phyloP scores from a whole-genome alignment of 2,113 vertebrate genomes.

The Balaeniceps rex region DNA sequence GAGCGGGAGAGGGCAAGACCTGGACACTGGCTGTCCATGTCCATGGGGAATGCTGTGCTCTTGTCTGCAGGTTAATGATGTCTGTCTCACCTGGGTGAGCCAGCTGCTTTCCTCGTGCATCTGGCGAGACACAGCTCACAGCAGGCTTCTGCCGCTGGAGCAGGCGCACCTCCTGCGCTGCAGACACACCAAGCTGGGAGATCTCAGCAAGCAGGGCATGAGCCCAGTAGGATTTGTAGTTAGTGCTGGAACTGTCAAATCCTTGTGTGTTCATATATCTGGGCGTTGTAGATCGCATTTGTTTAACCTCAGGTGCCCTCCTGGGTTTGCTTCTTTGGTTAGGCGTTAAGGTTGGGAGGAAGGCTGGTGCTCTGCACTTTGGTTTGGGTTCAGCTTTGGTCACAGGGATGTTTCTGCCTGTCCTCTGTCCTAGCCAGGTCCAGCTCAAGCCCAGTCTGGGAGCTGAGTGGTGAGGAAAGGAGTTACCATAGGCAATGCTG shows the following conservation, averaged over 20 bases:
- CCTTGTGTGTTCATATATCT: background rate
- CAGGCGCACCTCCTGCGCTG: background rate
- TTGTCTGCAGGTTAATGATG: background rate
- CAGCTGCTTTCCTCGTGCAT: background rate
- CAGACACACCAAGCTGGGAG: background rate
- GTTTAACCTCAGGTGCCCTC: background rate
- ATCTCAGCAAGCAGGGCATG: background rate
- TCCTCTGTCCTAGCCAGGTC: background rate
- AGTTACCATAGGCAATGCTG: background rate
- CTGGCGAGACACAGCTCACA: fast-evolving
- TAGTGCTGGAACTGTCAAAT: background rate
- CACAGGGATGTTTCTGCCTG: background rate
- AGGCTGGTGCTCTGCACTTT: background rate
- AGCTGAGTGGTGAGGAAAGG: background rate
- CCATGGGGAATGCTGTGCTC: background rate
- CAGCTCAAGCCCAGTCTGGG: background rate
- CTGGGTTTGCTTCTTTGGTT: background rate
- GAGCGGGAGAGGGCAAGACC: background rate
- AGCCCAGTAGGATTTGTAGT: background rate
- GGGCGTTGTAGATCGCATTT: background rate
- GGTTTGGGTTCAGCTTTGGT: background rate
- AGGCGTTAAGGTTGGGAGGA: background rate
- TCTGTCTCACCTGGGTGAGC: background rate
- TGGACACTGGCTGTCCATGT: background rate
- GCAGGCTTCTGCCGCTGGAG: background rate